These are phyloP conservation scores for Apostichopus japonicus DNA, from an alignment of 35 echinoderm and acorn worm genomes.

Conservation along the genomic window DNA sequence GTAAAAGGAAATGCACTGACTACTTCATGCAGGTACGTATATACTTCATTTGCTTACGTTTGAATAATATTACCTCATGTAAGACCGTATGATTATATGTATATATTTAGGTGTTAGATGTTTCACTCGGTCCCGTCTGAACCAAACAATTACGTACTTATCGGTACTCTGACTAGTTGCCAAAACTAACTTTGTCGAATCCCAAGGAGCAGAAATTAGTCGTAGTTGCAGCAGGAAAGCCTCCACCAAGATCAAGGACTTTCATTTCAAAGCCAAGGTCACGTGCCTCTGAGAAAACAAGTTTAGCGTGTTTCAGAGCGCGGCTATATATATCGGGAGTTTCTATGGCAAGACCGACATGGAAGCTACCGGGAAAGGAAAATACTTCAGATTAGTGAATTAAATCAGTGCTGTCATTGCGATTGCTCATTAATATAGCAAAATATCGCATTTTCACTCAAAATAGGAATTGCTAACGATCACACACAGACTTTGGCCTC, in stretches of 20 bases:
- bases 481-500: too few species aligned
- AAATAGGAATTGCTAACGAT: too few species aligned
- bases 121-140: not conserved
- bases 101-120: not conserved
- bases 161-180: not conserved
- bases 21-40: too few species aligned
- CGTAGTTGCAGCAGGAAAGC: not conserved
- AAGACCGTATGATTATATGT: too few species aligned
- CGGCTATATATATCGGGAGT: not conserved
- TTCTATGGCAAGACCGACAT: not conserved
- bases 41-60: not conserved
- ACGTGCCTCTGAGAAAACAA: not conserved
- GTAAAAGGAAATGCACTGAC: too few species aligned
- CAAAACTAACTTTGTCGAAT: conserved; percentile 21
- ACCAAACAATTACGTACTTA: not conserved
- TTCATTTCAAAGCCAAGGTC: conserved; percentile 46
- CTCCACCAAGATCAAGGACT: conserved; percentile 33
- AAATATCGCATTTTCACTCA: not conserved
- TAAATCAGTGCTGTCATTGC: not conserved
- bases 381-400: not conserved
- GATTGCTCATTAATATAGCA: not conserved
- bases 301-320: not conserved
- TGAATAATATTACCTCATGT: not conserved
- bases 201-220: not conserved
- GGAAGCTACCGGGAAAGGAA: not conserved